Conservation (phyloP, 1,140 invertebrate species). For the Acyrthosiphon pisum region DNA sequence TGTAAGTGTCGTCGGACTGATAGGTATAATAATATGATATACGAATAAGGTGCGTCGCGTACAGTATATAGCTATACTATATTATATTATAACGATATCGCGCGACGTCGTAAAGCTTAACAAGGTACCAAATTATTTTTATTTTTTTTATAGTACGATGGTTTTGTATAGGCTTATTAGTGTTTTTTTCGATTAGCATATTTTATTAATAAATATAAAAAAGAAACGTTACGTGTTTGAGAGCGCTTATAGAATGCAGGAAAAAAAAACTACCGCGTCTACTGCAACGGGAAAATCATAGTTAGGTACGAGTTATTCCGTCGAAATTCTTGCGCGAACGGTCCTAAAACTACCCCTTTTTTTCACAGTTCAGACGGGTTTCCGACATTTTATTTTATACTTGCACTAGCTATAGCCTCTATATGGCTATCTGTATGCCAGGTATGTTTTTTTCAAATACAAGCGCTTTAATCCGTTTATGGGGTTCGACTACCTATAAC, state of each 20-base stretch:
- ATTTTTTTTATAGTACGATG: neutral
- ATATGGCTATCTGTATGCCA: neutral
- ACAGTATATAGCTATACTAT: neutral
- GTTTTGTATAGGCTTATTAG: neutral
- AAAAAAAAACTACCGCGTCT: neutral
- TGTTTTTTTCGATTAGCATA: neutral
- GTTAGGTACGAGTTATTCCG: neutral
- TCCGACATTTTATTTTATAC: neutral
- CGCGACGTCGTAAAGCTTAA: neutral
- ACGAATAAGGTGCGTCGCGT: neutral
- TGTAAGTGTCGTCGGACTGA: neutral
- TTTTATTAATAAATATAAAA: neutral
- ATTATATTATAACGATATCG: neutral
- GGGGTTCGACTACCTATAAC: neutral
- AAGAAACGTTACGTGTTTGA: neutral
- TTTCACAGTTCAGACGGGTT: neutral
- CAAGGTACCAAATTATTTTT: neutral
- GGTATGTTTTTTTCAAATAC: neutral
- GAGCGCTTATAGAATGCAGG: neutral
- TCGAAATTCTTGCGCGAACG: neutral
- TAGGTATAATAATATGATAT: neutral
- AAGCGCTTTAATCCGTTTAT: conserved; percentile 34
- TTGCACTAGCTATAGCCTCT: neutral
- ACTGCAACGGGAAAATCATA: no score
- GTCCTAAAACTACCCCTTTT: neutral